Base-by-base conservation (phyloP, 2,113 vertebrate species). In the Bubo scandiacus region DNA sequence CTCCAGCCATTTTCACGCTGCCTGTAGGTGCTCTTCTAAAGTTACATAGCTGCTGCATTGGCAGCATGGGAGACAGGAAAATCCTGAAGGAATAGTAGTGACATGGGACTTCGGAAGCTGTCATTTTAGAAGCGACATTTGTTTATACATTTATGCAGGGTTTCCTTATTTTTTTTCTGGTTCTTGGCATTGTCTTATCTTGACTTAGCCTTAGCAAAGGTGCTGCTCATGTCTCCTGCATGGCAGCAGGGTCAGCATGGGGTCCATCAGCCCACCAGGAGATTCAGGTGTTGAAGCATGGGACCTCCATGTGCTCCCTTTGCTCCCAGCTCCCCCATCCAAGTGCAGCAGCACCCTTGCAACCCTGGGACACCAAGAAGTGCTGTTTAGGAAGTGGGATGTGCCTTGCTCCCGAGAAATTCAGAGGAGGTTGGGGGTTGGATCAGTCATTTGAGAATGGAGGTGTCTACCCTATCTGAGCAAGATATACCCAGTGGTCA, bases 201-300 rank as follows among this genome's bases (percentile, higher is more conserved):
- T 67, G 25, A 54, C 11, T 49, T 15, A 71, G 6, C 47, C 17
- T 45, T 71, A 38, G 11, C 0, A 4, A 75, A 57, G 38, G 18
- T 55, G 52, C n/a, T 34, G n/a, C 47, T 92, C 0, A 0, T 26
- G 15, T 74, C 19, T 62, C 16, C 29, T 47, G 66, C 9, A 6
- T 20, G 49, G 34, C 57, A 72, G 26, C 30, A 75, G 9, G 5
- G 15, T 52, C 21, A 27, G 16, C 8, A 2, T 5, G 1, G 20
- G 6, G 7, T 65, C 43, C 38, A 4, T 49, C 17, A 61, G 52
- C 45, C 59, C 32, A 43, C 45, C 25, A 36, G 49, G 18, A 81
- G 29, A 17, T 83, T 27, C 20, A 23, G 19, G 22, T 1, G 1
- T 38, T 2, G 1, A 42, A 70, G 15, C 0, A 0, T 18, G 26